A percentile compares a stretch with the other conserved stretches of the same genome.
These are phyloP conservation scores for Megaleporinus macrocephalus DNA, from an alignment of 2,113 vertebrate species.

Conservation along the genomic window DNA sequence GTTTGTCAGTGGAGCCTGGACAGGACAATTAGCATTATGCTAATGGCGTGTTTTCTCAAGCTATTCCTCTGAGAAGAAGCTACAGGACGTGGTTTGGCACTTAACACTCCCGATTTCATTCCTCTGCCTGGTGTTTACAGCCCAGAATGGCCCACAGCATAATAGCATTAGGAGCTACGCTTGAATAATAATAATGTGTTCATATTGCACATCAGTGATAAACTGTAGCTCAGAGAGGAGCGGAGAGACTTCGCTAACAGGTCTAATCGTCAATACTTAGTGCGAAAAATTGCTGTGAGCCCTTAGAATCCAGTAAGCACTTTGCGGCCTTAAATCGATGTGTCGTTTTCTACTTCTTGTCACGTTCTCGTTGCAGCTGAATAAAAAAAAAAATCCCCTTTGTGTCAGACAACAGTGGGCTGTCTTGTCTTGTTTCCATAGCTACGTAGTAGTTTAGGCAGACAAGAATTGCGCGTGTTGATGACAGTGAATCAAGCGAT, in stretches of 20 bases:
- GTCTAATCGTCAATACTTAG: conserved; percentile 47
- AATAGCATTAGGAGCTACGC: conserved; percentile 78
- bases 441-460: conserved; percentile 75
- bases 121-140: conserved; percentile 76
- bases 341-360: conserved; percentile 51
- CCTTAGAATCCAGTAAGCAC: conserved; percentile 14
- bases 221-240: conserved; percentile 66
- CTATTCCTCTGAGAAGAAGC: conserved; percentile 71
- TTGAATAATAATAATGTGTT: conserved; percentile 78
- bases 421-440: conserved; percentile 76
- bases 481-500: conserved; percentile 59
- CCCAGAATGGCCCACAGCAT: conserved; percentile 69
- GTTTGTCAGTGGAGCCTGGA: too few relatives aligned
- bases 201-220: conserved; percentile 63
- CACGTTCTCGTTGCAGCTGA: conserved; percentile 44
- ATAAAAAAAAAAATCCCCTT: conserved; percentile 45
- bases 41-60: conserved; percentile 4
- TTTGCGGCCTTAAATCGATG: conserved; percentile 41
- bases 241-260: conserved; percentile 45
- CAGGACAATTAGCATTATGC: too few relatives aligned
- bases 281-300: background rate
- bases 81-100: conserved; percentile 67
- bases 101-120: conserved; percentile 72
- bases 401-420: conserved; percentile 46
- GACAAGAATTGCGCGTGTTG: conserved; percentile 51